A percentile compares a stretch with the other conserved stretches of the same genome.
Evolutionary conservation across 2,797 vertebrate genomes (phyloP).

Genomic region (Psittacula echo): DNA sequence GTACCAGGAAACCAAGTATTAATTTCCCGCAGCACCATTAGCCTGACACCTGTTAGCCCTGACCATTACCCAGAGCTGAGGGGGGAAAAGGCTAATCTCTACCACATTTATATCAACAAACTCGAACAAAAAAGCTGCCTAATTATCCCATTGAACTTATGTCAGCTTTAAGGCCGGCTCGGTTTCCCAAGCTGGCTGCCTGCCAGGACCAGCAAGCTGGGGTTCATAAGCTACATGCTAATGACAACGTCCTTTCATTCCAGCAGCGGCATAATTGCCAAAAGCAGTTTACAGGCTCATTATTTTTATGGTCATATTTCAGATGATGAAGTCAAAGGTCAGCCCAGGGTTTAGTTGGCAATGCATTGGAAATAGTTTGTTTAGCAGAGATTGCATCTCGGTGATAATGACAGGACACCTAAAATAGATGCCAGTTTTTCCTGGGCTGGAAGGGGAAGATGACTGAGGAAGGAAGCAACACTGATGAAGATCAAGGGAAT

Average conservation of each 20-base stretch:
- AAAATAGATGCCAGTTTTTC: slow-evolving; percentile 24
- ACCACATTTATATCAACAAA: slow-evolving; percentile 99
- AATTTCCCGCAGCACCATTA: slow-evolving; percentile 91
- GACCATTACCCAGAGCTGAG: slow-evolving; percentile 88
- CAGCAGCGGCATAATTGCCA: slow-evolving; percentile 85
- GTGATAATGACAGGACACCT: not conserved
- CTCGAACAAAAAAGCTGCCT: slow-evolving; percentile 90
- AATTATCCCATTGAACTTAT: slow-evolving; percentile 92
- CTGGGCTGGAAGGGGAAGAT: not conserved
- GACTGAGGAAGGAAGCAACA: slow-evolving; percentile 9
- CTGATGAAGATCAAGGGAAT: not conserved
- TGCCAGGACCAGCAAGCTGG: slow-evolving; percentile 87
- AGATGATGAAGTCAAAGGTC: slow-evolving; percentile 76
- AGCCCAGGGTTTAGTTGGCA: slow-evolving; percentile 74
- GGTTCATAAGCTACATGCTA: slow-evolving; percentile 87
- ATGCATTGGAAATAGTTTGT: slow-evolving; percentile 58
- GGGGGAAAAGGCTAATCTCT: slow-evolving; percentile 87
- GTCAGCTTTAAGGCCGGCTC: slow-evolving; percentile 80
- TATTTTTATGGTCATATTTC: slow-evolving; percentile 83
- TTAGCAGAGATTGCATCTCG: slow-evolving; percentile 54
- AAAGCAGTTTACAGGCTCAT: slow-evolving; percentile 84
- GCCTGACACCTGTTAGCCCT: slow-evolving; percentile 95
- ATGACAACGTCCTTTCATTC: slow-evolving; percentile 88
- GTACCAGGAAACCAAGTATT: slow-evolving; percentile 92
- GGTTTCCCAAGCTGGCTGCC: slow-evolving; percentile 84